Conservation (phyloP, 2,113 vertebrate species). For the Diphyllodes magnificus region DNA sequence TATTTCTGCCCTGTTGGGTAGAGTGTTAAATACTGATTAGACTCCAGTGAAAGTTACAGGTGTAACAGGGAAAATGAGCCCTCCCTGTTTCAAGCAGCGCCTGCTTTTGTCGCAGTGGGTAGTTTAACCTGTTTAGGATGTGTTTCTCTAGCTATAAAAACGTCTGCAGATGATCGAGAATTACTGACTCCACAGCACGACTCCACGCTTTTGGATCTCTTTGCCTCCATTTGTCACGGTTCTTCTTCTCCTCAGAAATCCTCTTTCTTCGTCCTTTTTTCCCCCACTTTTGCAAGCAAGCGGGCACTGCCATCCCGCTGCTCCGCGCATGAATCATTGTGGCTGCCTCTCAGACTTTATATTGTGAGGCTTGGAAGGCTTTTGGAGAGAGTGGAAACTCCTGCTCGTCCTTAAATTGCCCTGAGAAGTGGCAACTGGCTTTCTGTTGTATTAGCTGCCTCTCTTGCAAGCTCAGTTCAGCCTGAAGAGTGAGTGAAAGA, state of each 20-base stretch:
- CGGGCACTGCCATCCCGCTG: accelerated
- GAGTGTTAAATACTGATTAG: neutral
- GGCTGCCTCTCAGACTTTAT: neutral
- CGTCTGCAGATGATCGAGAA: neutral
- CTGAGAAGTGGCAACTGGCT: neutral
- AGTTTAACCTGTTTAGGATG: neutral
- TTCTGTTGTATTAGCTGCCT: neutral
- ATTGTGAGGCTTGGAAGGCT: neutral
- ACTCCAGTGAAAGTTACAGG: neutral
- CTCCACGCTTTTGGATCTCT: neutral
- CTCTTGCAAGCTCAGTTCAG: neutral
- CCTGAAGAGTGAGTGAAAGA: neutral
- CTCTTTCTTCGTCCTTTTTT: neutral
- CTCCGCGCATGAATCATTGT: accelerated
- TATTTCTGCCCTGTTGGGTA: neutral
- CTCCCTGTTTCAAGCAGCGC: neutral
- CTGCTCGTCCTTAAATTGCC: neutral
- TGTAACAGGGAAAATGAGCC: neutral
- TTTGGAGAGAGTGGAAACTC: neutral
- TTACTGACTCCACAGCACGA: neutral
- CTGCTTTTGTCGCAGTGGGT: neutral
- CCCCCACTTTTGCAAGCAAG: neutral
- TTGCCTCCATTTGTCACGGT: neutral
- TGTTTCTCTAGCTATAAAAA: conserved; percentile 6
- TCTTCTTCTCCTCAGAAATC: neutral